Evolutionary conservation across 2,888 invertebrate genomes (phyloP).

Genomic region (Coecobrya sp.): DNA sequence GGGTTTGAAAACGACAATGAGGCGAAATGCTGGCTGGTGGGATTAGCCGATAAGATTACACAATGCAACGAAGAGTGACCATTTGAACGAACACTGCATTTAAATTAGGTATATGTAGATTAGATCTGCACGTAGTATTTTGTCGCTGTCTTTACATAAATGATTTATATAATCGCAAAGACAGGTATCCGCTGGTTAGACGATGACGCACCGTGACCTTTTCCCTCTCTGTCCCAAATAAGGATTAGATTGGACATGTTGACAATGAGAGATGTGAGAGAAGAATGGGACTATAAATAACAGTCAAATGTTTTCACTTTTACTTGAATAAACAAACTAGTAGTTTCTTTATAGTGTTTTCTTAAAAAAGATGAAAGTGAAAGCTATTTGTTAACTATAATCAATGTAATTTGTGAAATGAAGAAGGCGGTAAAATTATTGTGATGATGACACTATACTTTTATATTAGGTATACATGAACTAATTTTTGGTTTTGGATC

Average conservation of each 20-base stretch:
- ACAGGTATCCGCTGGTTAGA: not conserved
- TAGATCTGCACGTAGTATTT: not conserved
- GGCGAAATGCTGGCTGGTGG: not conserved
- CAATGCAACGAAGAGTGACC: not conserved
- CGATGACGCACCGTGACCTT: not conserved
- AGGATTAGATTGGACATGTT: not conserved
- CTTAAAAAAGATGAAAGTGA: slow-evolving; percentile 21
- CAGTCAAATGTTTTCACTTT: slow-evolving; percentile 8
- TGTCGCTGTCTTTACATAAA: not conserved
- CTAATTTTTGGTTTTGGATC: not conserved
- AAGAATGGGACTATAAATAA: not conserved
- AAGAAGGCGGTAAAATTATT: not conserved
- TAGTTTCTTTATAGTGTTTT: not conserved
- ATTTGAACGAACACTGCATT: not conserved
- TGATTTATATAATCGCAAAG: slow-evolving; percentile 2
- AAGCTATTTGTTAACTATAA: slow-evolving; percentile 22
- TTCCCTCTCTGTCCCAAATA: not conserved
- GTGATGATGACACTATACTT: slow-evolving; percentile 3
- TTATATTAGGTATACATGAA: not conserved
- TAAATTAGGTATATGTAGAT: not conserved
- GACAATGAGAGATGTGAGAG: not conserved
- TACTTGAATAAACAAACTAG: not conserved
- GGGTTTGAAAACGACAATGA: not conserved
- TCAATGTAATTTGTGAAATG: slow-evolving; percentile 28
- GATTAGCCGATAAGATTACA: slow-evolving; percentile 20